phyloP scores from a whole-genome alignment of 2,797 vertebrate genomes.

The Arremon brunneinucha region DNA sequence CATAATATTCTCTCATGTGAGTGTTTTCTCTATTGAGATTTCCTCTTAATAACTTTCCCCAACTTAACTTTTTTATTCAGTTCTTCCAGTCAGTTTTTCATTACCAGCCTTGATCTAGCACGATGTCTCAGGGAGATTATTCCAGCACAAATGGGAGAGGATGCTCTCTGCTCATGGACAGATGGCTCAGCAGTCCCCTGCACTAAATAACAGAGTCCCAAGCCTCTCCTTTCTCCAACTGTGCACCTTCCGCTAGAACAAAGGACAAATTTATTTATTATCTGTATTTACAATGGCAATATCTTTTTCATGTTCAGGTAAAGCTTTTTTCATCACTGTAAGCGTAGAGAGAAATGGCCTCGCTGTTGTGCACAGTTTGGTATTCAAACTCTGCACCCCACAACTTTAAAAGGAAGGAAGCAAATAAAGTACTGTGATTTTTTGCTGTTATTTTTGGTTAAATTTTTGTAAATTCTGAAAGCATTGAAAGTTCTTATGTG shows the following conservation, averaged over 20 bases:
- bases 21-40: neutral
- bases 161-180: constrained; percentile 32
- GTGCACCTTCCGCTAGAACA: constrained; percentile 36
- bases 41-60: neutral
- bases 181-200: constrained; percentile 49
- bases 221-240: constrained; percentile 38
- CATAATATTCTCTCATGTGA: neutral
- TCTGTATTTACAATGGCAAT: neutral
- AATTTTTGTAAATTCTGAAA: neutral
- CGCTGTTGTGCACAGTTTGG: neutral
- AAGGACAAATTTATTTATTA: neutral
- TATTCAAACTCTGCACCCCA: neutral
- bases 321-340: neutral
- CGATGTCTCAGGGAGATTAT: constrained; percentile 3
- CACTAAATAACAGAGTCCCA: constrained; percentile 56
- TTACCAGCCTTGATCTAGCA: neutral
- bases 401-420: neutral
- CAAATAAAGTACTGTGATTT: neutral
- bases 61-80: neutral
- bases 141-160: constrained; percentile 31
- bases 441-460: neutral
- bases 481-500: neutral
- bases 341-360: neutral
- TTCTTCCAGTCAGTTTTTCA: neutral
- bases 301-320: neutral